Evolutionary conservation across 1,140 invertebrate genomes (phyloP).

Genomic region (Notospermus geniculatus): DNA sequence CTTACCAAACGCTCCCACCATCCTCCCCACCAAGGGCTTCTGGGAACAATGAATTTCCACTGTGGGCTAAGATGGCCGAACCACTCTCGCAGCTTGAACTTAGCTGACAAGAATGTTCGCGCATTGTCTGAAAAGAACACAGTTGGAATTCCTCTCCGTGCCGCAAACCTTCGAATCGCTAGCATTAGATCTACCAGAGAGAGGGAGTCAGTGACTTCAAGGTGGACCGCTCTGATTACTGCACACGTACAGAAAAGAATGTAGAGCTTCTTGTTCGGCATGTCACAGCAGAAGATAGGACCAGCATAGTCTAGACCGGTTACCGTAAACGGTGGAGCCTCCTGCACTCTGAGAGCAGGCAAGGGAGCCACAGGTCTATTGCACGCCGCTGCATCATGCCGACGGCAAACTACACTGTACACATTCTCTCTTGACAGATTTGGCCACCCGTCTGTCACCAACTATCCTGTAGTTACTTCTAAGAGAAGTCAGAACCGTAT

Average conservation of each 20-base stretch:
- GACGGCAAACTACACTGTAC: no score
- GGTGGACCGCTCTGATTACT: not conserved
- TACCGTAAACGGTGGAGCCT: not conserved
- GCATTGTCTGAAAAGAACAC: not conserved
- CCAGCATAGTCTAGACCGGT: not conserved
- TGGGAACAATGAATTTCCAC: not conserved
- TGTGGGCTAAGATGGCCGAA: no score
- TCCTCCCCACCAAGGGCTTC: not conserved
- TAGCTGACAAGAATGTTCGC: not conserved
- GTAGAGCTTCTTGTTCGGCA: no score
- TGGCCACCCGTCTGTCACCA: not conserved
- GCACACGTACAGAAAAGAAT: not conserved
- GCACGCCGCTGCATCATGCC: not conserved
- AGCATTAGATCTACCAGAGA: not conserved
- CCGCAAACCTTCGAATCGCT: slow-evolving; percentile 3
- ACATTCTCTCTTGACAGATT: not conserved
- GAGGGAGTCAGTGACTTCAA: not conserved
- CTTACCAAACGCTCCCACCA: slow-evolving; percentile 4
- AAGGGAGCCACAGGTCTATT: not conserved
- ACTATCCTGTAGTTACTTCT: not conserved
- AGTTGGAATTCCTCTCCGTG: not conserved
- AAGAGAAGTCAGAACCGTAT: no score
- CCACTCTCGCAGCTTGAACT: no score
- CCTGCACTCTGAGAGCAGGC: not conserved
- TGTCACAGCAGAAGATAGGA: no score